phyloP scores from a whole-genome alignment of 2,797 vertebrate genomes.

The Silurus lanzhouensis region DNA sequence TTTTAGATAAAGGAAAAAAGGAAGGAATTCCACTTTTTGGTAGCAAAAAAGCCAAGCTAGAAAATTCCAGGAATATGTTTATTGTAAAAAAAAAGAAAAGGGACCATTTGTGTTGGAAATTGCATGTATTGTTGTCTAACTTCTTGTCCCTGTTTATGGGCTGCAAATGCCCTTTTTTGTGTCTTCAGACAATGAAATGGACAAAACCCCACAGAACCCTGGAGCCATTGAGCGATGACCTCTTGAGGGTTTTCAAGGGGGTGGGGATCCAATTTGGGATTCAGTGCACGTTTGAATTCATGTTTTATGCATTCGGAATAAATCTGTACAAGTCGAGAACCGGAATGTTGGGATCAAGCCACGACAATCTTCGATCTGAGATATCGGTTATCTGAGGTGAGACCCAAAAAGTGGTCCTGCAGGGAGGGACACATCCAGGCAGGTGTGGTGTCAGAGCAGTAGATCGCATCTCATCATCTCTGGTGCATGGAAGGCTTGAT shows the following conservation, averaged over 20 bases:
- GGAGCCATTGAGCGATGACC: neutral
- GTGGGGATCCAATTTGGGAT: neutral
- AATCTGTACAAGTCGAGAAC: neutral
- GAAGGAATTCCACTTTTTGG: neutral
- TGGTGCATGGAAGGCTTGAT: neutral
- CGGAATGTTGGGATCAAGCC: conserved; percentile 33
- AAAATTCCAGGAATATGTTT: neutral
- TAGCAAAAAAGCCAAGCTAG: neutral
- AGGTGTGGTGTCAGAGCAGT: conserved; percentile 31
- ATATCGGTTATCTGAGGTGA: conserved; percentile 43
- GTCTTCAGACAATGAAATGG: neutral
- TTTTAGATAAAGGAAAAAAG: neutral
- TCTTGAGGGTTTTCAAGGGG: neutral
- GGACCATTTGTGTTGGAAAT: conserved; percentile 25
- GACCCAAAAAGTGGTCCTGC: conserved; percentile 26
- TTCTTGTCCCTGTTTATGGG: neutral
- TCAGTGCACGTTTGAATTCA: conserved; percentile 3
- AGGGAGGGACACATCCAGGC: conserved; percentile 24
- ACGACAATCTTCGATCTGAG: conserved; percentile 22
- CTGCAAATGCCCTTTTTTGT: conserved; percentile 14
- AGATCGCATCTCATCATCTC: conserved; percentile 4
- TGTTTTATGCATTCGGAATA: conserved; percentile 30
- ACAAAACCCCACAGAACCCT: neutral
- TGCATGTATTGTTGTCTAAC: conserved; percentile 6
- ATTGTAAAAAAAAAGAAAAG: neutral